A percentile compares a stretch with the other conserved stretches of the same genome.
phyloP scores from a whole-genome alignment of 37 sponge, comb jelly and placozoan species.

The Dysidea cf. avara region DNA sequence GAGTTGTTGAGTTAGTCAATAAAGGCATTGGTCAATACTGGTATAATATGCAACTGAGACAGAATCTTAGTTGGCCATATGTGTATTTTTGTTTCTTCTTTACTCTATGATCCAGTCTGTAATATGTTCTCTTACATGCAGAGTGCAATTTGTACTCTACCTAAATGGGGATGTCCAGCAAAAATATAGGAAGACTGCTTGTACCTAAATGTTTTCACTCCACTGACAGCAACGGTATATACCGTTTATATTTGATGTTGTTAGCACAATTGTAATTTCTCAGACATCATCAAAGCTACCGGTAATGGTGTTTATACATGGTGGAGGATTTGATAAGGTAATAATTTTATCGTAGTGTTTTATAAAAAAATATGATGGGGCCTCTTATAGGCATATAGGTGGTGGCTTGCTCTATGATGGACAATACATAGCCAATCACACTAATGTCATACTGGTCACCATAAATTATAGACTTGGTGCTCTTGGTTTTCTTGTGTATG shows the following conservation, averaged over 20 bases:
- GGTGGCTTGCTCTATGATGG: constrained; percentile 67
- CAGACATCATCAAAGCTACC: constrained; percentile 61
- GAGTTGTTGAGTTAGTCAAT: too few relatives aligned
- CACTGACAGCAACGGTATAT: constrained; percentile 47
- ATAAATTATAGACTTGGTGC: constrained; percentile 87
- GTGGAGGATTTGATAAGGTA: constrained; percentile 67
- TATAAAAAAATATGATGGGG: too few relatives aligned
- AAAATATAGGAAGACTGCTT: constrained; percentile 67
- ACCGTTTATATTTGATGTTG: too few relatives aligned
- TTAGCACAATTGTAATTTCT: too few relatives aligned
- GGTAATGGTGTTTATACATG: constrained; percentile 84
- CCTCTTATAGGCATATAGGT: too few relatives aligned
- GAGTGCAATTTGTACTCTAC: not conserved
- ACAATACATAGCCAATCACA: constrained; percentile 70
- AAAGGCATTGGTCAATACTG: too few relatives aligned
- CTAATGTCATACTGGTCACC: constrained; percentile 64
- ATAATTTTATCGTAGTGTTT: too few relatives aligned
- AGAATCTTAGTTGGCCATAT: too few relatives aligned
- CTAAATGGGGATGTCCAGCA: constrained; percentile 46
- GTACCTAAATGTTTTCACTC: constrained; percentile 74
- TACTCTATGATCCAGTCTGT: too few relatives aligned
- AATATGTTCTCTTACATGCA: too few relatives aligned
- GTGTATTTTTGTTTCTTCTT: too few relatives aligned
- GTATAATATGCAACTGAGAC: too few relatives aligned
- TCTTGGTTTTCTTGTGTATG: constrained; percentile 70